Evolutionary conservation across 2,888 invertebrate species (phyloP), one percentile per base, ranked within the genome.

Genomic region (Stenurella melanura): DNA sequence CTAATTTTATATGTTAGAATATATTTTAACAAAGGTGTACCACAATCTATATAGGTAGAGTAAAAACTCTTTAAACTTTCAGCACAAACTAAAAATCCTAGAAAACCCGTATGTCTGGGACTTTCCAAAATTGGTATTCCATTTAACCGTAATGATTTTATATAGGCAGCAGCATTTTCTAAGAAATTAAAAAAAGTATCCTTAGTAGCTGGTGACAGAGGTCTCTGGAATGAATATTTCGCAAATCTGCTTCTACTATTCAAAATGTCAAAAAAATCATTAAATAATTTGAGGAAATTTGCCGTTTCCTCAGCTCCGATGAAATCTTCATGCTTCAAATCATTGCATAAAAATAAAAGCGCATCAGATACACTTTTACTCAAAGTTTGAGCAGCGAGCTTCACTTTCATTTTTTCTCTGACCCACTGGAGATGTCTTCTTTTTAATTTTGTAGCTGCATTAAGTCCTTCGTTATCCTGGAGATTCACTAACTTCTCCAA

Each of bases 391-490:
- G 21, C 21, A 26, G 21, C 4, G 4, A 4, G 21, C 21, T 26
- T 26, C 21, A 26, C 21, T 26, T 26, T 26, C 21, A 26, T 83
- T 83, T 68, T 81, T 73, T 38, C 63, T 74, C n/a, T n/a, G 11
- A 60, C 60, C 64, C 50, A 81, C 9, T 77, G 18, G 19, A 84
- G 70, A 73, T 82, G 80, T 10, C 76, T 76, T 15, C 69, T 76
- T 60, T 69, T 73, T 15, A 83, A 54, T 81, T 83, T 81, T 21
- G 81, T 83, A 1, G 76, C 81, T n/a, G 76, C 72, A 34, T 74
- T 73, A n/a, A 83, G 71, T n/a, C 79, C 81, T 73, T 84, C 66
- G 10, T 70, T 57, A 58, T 63, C 42, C 78, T 85, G 81, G 18
- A 79, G 12, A 56, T 74, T 61, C 42, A 63, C 73, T 34, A 84